phyloP scores from a whole-genome alignment of 2,888 invertebrate species.

The Aphrophora alni region DNA sequence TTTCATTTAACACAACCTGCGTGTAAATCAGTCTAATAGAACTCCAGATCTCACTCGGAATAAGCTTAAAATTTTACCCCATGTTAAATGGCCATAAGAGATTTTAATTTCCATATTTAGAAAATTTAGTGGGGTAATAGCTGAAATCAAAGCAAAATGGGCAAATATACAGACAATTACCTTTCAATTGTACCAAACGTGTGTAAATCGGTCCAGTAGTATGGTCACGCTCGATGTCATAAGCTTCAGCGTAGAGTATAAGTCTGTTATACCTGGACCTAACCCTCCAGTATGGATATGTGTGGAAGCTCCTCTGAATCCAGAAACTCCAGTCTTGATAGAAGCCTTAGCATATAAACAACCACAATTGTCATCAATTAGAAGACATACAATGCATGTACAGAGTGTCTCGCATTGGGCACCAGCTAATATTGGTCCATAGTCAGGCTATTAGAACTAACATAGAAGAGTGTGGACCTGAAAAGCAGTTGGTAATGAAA shows the following conservation, averaged over 20 bases:
- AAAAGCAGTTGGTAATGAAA: constrained; percentile 54
- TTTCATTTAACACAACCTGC: too few relatives aligned
- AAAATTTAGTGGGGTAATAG: too few relatives aligned
- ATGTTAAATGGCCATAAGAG: too few relatives aligned
- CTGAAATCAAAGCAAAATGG: too few relatives aligned
- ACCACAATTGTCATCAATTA: constrained; percentile 51
- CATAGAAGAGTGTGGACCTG: constrained; percentile 14
- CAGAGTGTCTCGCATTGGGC: constrained; percentile 97
- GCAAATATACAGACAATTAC: too few relatives aligned
- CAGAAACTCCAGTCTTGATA: constrained; percentile 74
- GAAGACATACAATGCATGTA: constrained; percentile 86
- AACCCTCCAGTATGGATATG: constrained; percentile 89
- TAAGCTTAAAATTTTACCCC: too few relatives aligned
- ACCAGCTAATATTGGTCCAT: constrained; percentile 73
- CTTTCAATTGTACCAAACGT: too few relatives aligned
- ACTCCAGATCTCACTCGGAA: too few relatives aligned
- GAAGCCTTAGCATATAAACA: constrained; percentile 72
- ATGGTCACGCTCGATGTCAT: too few relatives aligned
- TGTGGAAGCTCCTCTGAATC: constrained; percentile 78
- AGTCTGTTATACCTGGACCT: constrained; percentile 71
- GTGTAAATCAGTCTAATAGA: too few relatives aligned
- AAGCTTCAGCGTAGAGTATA: constrained; percentile 80
- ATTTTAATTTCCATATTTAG: too few relatives aligned
- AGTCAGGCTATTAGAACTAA: constrained; percentile 81
- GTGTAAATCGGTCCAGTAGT: too few relatives aligned